phyloP scores from a whole-genome alignment of 2,113 vertebrate genomes.

The Semicossyphus pulcher region DNA sequence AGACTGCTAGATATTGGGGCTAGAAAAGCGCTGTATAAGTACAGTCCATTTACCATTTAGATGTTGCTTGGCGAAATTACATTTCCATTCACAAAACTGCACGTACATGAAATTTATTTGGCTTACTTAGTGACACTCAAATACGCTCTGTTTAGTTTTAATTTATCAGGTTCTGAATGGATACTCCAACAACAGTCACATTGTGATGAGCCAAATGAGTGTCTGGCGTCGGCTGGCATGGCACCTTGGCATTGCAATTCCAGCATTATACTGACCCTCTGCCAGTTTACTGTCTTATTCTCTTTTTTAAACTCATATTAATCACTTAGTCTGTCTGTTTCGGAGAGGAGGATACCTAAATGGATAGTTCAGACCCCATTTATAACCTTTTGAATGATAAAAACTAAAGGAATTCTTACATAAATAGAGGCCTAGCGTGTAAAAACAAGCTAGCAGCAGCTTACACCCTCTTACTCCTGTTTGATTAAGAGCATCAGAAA shows the following conservation, averaged over 20 bases:
- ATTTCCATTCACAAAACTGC: neutral
- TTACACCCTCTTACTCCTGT: too few relatives aligned
- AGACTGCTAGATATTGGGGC: neutral
- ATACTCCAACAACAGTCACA: neutral
- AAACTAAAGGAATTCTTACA: too few relatives aligned
- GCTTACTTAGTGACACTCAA: neutral
- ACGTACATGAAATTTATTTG: neutral
- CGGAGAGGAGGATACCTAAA: too few relatives aligned
- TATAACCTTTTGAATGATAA: too few relatives aligned
- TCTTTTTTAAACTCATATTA: too few relatives aligned
- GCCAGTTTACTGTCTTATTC: slow-evolving; percentile 3
- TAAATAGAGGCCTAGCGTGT: too few relatives aligned
- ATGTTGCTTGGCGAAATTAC: too few relatives aligned
- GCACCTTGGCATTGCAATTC: neutral
- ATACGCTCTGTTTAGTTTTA: neutral
- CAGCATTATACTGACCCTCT: neutral
- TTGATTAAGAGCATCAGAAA: too few relatives aligned
- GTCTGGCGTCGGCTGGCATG: neutral
- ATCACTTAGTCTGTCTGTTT: too few relatives aligned
- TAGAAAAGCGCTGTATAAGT: neutral
- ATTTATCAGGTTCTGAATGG: neutral
- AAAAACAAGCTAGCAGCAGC: too few relatives aligned
- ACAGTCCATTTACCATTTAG: too few relatives aligned
- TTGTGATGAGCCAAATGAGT: neutral
- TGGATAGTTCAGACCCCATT: too few relatives aligned